Evolutionary conservation across 2,888 invertebrate genomes (phyloP), one percentile per base, ranked within the genome.

Genomic region (Drosophila anomelani): DNA sequence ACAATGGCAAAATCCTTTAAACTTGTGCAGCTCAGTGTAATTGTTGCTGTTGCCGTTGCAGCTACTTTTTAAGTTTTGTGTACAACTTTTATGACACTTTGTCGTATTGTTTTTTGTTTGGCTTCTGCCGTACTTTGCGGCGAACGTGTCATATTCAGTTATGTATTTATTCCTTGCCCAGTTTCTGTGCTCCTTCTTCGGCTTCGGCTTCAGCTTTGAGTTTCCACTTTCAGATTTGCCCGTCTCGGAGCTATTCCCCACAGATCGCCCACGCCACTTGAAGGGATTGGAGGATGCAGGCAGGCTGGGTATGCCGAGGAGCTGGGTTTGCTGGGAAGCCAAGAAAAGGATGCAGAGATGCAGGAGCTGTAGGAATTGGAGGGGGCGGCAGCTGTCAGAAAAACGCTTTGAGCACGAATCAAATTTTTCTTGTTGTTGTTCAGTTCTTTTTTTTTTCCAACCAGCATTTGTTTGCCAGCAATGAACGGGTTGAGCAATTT

Each of bases 21-120:
- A 47, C 8, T 13, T 34, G 13, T 36, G 51, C 36, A 1, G 51
- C 5, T 0, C 15, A 23, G 51, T 53, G 51, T 53, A 78, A 83
- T 81, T 81, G 79, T 76, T 77, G 53, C 44, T 58, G 64, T 44
- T 70, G 38, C 64, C 76, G 78, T 74, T 79, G 86, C 86, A 81
- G 76, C 78, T 80, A 81, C 85, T 85, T 84, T 63, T 87, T 75
- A 81, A 86, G 85, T 86, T 86, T 81, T 84, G 86, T 85, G 76
- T 85, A 86, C 85, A 86, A 86, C 86, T 86, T 86, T 86, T 84
- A 84, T 88, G 86, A 88, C 86, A 86, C 86, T 86, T 86, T 86
- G 88, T 85, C 83, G 78, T 83, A 80, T 88, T 88, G 88, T 53
- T 69, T 60, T 61, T 72, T 60, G 54, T 69, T 55, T 68, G 49